Conservation (phyloP, 2,888 invertebrate genomes). For the Phyllotreta cruciferae region DNA sequence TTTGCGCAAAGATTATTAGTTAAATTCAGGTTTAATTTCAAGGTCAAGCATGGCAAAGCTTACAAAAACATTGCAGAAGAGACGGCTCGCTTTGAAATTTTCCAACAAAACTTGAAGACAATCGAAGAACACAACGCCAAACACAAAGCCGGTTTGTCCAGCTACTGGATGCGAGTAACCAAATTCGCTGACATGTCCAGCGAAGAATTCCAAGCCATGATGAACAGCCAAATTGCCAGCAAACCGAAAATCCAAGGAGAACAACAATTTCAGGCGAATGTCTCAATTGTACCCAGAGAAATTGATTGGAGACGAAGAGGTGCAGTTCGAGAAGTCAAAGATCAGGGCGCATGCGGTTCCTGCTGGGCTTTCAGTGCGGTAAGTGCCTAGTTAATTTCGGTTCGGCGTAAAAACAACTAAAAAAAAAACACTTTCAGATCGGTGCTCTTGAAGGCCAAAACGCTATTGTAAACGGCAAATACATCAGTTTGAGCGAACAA, state of each 20-base stretch:
- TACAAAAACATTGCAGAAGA: too few relatives aligned
- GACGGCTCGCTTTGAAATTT: too few relatives aligned
- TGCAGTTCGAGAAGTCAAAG: conserved; percentile 11
- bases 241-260: neutral
- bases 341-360: conserved; percentile 14
- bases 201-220: conserved; percentile 33
- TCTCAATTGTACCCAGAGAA: neutral
- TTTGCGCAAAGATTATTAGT: neutral
- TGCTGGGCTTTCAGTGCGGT: conserved; percentile 25
- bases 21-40: too few relatives aligned
- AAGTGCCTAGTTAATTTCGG: conserved; percentile 15
- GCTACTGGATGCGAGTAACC: conserved; percentile 32
- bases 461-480: neutral
- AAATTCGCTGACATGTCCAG: too few relatives aligned
- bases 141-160: too few relatives aligned
- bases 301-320: conserved; percentile 19
- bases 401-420: too few relatives aligned
- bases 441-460: conserved; percentile 21
- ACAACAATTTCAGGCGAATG: neutral
- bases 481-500: conserved; percentile 81
- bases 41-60: too few relatives aligned
- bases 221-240: neutral
- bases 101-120: too few relatives aligned
- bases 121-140: too few relatives aligned
- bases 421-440: too few relatives aligned